These are phyloP conservation scores for Stictonetta naevosa DNA, from an alignment of 2,113 vertebrate genomes.

Conservation along the genomic window DNA sequence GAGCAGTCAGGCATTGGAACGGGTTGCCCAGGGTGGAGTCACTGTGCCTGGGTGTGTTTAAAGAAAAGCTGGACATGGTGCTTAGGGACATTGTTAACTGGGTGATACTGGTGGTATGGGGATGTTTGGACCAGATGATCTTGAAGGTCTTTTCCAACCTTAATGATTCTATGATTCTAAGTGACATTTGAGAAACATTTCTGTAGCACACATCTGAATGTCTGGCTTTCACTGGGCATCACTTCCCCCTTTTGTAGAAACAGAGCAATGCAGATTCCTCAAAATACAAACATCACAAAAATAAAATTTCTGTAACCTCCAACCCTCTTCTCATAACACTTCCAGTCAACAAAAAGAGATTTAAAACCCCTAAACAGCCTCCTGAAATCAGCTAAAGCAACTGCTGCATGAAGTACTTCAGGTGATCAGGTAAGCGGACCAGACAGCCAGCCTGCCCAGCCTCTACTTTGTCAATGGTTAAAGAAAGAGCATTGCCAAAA, in stretches of 20 bases:
- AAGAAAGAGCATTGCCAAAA: background rate
- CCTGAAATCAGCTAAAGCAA: background rate
- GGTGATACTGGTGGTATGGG: too few relatives aligned
- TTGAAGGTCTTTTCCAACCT: too few relatives aligned
- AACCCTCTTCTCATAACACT: background rate
- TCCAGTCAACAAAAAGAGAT: background rate
- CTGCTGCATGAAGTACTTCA: background rate
- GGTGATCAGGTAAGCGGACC: background rate
- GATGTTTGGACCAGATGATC: too few relatives aligned
- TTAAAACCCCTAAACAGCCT: fast-evolving
- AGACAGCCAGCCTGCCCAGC: background rate
- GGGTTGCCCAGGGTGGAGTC: too few relatives aligned
- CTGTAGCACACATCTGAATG: background rate
- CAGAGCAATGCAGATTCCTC: background rate
- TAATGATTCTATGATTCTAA: background rate
- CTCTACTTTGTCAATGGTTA: background rate
- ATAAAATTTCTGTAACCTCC: background rate
- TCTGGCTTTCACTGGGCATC: background rate
- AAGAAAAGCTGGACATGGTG: too few relatives aligned
- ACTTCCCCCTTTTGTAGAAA: background rate
- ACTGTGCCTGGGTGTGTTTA: too few relatives aligned
- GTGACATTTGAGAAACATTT: background rate
- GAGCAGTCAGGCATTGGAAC: too few relatives aligned
- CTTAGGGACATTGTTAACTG: too few relatives aligned
- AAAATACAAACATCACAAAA: background rate